Evolutionary conservation across 2,113 vertebrate species (phyloP), one percentile per base, ranked within the genome.

Genomic region (Brachypodius melanocephalos): DNA sequence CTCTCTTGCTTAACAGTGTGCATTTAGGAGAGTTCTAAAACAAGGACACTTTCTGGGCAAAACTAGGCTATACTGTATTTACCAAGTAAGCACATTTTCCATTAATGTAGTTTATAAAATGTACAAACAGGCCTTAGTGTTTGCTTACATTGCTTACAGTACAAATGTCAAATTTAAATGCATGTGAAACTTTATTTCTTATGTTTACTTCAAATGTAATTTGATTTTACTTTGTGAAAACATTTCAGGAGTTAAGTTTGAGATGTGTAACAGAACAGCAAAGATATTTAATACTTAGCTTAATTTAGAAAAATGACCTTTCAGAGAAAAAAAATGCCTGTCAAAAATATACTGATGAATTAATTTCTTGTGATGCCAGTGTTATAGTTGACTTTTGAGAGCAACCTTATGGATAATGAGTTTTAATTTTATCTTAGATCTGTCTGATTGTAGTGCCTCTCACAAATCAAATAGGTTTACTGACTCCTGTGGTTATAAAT

Each of bases 261-360:
- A 67, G 88, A 63, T 76, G 40, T 74, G 89, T 79, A 69, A 54
- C 63, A 77, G 72, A 81, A 74, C 48, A n/a, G 82, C 51, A 42
- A 67, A 96, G 88, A 83, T 91, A 90, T 88, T 96, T 91, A 94
- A 93, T 94, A 63, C 63, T 93, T 86, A 14, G 72, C 94, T 94
- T 96, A 91, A 86, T 95, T 96, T 96, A 96, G 95, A 89, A 96
- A 93, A 96, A 91, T 88, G 94, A 94, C 91, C 93, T 97, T 95
- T 90, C 25, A 3, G 75, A 81, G 79, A 36, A 90, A 77, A 79
- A 67, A 71, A 71, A n/a, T 26, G 43, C 88, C 86, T 91, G 90
- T 97, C 93, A 97, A 62, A 97, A 93, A 96, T 86, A 91, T 10
- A 83, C 85, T 71, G 79, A 94, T 91, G 92, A 93, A 88, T 95